Conservation (phyloP, 2,113 vertebrate genomes). For the Alouatta palliata region DNA sequence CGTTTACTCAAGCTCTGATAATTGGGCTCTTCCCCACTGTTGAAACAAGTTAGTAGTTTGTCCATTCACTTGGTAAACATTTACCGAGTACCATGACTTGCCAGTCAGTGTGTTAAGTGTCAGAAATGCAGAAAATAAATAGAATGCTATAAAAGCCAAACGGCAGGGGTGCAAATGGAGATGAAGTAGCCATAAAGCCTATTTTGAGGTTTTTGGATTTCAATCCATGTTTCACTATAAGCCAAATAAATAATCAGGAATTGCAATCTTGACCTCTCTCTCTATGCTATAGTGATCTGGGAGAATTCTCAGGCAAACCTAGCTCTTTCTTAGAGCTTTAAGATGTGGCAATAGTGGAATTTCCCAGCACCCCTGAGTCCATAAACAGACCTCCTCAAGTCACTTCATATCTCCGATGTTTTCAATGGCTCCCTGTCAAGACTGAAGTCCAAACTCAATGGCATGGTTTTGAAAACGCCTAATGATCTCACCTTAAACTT, state of each 20-base stretch:
- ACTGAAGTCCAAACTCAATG: not conserved
- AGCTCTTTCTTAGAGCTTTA: not conserved
- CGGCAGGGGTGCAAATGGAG: not conserved
- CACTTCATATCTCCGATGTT: not conserved
- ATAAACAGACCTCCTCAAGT: not conserved
- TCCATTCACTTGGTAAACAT: constrained; percentile 32
- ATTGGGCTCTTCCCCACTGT: not conserved
- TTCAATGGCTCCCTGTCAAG: not conserved
- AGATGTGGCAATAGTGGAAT: not conserved
- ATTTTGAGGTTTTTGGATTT: not conserved
- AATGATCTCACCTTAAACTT: not conserved
- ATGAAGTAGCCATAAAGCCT: not conserved
- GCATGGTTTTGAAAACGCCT: not conserved
- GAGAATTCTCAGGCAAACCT: not conserved
- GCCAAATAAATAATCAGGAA: constrained; percentile 34
- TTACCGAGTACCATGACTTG: constrained; percentile 36
- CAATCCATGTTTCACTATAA: not conserved
- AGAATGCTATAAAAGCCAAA: not conserved
- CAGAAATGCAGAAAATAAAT: constrained; percentile 35
- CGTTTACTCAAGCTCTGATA: not conserved
- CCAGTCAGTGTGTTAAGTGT: not conserved
- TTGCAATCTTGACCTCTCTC: not conserved
- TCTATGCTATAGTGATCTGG: not conserved
- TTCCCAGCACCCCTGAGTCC: not conserved
- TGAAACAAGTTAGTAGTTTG: constrained; percentile 31